Conservation (phyloP, 92 coral and sea anemone species). For the Galaxea fascicularis region DNA sequence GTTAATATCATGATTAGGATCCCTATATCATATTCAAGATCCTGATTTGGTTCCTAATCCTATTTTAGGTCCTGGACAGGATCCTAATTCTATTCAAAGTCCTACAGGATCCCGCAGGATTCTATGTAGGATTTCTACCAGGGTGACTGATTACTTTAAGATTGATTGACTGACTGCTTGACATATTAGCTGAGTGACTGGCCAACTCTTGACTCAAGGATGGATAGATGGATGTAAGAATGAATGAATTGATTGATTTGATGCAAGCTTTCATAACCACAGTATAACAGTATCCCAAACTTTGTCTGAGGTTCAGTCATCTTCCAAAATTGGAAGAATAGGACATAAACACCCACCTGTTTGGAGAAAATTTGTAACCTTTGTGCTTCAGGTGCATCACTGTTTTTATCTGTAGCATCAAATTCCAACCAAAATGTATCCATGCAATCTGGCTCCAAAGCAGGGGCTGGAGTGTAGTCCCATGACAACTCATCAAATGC, state of each 20-base stretch:
- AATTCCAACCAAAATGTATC: conserved; percentile 98
- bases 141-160: no score
- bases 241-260: no score
- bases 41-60: no score
- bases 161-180: no score
- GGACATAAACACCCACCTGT: conserved; percentile 59
- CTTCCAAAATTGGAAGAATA: background rate
- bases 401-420: conserved; percentile 72
- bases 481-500: conserved; percentile 96
- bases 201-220: background rate
- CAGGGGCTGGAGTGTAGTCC: conserved; percentile 91
- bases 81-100: no score
- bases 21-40: no score
- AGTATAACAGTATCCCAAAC: background rate
- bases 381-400: conserved; percentile 69
- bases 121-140: no score
- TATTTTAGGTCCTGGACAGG: no score
- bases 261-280: background rate
- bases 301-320: background rate
- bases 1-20: no score
- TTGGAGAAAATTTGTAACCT: conserved; percentile 95
- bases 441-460: conserved; percentile 78
- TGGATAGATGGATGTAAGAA: no score
- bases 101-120: no score
- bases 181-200: background rate